Evolutionary conservation across 2,797 vertebrate genomes (phyloP).

Genomic region (Hypotaenidia philippensis): DNA sequence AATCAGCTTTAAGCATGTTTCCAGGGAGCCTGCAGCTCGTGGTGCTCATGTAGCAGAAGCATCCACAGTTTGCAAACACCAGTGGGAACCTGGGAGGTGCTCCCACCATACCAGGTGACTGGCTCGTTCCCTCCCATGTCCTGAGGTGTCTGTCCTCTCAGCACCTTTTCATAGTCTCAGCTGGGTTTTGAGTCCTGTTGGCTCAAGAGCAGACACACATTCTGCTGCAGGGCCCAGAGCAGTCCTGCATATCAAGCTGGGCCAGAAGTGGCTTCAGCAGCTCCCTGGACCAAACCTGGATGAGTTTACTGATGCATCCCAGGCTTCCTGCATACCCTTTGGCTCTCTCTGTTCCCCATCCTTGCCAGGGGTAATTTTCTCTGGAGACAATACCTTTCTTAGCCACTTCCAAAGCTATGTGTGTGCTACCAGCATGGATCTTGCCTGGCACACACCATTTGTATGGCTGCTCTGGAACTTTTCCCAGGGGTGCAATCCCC

Average conservation of each 20-base stretch:
- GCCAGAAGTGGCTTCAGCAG: neutral
- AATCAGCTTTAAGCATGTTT: neutral
- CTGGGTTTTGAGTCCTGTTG: neutral
- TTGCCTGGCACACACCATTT: neutral
- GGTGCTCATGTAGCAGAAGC: neutral
- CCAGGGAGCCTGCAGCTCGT: neutral
- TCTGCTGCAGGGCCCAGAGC: neutral
- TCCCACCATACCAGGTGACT: neutral
- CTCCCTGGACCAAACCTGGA: neutral
- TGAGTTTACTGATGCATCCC: neutral
- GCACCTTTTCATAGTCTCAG: neutral
- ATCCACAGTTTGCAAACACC: neutral
- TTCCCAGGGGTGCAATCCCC: neutral
- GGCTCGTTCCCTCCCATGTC: neutral
- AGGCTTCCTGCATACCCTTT: neutral
- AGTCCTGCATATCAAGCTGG: neutral
- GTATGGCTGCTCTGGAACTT: neutral
- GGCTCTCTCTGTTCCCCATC: accelerated
- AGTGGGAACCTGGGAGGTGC: neutral
- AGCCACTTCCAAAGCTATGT: neutral
- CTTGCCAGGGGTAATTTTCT: neutral
- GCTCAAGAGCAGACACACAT: neutral
- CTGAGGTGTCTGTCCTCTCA: neutral
- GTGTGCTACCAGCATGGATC: neutral
- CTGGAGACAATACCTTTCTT: neutral